A percentile compares a stretch with the other conserved stretches of the same genome.
Evolutionary conservation across 2,113 vertebrate species (phyloP).

Genomic region (Callipepla squamata): DNA sequence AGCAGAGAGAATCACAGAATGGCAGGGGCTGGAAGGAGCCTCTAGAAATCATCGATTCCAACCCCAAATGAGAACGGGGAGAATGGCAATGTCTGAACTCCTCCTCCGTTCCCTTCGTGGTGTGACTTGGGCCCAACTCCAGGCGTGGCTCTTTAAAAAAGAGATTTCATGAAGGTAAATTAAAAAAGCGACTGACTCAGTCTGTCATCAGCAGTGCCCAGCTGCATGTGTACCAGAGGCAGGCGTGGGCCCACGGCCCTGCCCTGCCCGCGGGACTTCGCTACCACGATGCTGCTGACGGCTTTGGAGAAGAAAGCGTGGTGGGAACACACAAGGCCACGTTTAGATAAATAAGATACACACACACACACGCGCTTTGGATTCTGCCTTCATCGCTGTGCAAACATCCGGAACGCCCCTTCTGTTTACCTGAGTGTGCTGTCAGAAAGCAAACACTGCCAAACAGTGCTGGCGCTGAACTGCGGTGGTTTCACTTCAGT

Average conservation of each 20-base stretch:
- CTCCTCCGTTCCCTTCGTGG: neutral
- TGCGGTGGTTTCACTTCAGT: neutral
- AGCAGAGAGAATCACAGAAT: neutral
- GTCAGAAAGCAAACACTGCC: neutral
- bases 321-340: neutral
- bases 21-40: too few species aligned
- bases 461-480: neutral
- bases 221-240: neutral
- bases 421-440: neutral
- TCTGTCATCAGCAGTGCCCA: neutral
- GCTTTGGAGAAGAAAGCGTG: neutral
- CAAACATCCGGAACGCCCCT: neutral
- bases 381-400: neutral
- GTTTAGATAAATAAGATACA: neutral
- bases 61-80: neutral
- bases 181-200: neutral
- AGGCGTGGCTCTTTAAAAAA: neutral
- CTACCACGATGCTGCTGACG: accelerated
- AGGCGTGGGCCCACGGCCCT: neutral
- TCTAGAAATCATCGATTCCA: too few species aligned
- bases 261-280: neutral
- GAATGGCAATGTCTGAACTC: neutral
- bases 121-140: neutral
- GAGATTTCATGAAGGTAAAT: neutral
- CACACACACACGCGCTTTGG: neutral